These are phyloP conservation scores for Phaedon cochleariae DNA, from an alignment of 2,888 invertebrate species.

Conservation along the genomic window DNA sequence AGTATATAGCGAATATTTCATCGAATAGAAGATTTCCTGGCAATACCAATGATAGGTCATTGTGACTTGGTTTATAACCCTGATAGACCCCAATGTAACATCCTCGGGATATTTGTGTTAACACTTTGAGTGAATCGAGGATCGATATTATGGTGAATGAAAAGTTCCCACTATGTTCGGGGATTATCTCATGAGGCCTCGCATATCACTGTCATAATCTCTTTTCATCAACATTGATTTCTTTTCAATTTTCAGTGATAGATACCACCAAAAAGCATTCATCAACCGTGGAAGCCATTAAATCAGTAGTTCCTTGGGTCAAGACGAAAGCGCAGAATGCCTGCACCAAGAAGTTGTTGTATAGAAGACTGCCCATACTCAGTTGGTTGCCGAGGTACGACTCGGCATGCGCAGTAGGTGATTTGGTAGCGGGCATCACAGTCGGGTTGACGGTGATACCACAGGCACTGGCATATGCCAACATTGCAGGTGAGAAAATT, in stretches of 20 bases:
- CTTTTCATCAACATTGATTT: constrained; percentile 7
- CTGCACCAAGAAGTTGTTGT: constrained; percentile 76
- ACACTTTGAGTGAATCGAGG: too few relatives aligned
- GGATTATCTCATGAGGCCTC: too few relatives aligned
- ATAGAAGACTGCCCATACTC: constrained; percentile 78
- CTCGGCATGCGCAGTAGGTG: constrained; percentile 80
- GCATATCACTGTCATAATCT: too few relatives aligned
- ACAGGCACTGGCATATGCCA: constrained; percentile 83
- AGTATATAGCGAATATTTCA: too few relatives aligned
- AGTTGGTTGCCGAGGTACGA: constrained; percentile 83
- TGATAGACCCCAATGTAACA: too few relatives aligned
- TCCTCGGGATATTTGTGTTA: too few relatives aligned
- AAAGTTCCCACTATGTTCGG: too few relatives aligned
- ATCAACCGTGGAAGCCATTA: constrained; percentile 41
- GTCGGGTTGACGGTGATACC: constrained; percentile 95
- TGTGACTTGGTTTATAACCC: too few relatives aligned
- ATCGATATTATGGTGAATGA: neutral
- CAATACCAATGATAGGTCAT: too few relatives aligned
- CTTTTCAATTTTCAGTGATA: constrained; percentile 35
- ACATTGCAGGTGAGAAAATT: constrained; percentile 67
- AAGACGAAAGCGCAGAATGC: constrained; percentile 61
- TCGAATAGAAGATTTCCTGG: too few relatives aligned
- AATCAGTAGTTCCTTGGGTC: constrained; percentile 57
- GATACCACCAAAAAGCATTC: constrained; percentile 38
- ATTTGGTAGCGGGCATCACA: constrained; percentile 84